These are phyloP conservation scores for Catostylus mosaicus DNA, from an alignment of 30 jellyfish, hydroid and myxozoan species.

Conservation along the genomic window DNA sequence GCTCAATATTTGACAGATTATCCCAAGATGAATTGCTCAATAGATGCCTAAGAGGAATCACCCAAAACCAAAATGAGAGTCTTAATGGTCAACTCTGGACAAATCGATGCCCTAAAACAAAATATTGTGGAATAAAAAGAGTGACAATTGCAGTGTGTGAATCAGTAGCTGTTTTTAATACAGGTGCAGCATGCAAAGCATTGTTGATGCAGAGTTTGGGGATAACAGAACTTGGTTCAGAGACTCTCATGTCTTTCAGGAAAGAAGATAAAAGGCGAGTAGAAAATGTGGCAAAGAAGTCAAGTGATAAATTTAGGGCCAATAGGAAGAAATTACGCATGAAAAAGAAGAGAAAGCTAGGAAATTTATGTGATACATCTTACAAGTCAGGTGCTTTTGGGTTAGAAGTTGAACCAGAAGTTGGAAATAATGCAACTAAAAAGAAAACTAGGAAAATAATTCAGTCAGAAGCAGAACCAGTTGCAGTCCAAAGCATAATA, in stretches of 20 bases:
- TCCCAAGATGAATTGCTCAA: slow-evolving; percentile 13
- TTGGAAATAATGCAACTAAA: not conserved
- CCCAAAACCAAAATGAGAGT: slow-evolving; percentile 34
- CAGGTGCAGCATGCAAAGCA: slow-evolving; percentile 38
- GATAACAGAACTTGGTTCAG: slow-evolving; percentile 1
- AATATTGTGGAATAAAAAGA: slow-evolving; percentile 13
- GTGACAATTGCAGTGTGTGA: slow-evolving; percentile 34
- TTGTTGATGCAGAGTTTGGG: slow-evolving; percentile 25
- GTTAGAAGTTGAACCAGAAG: slow-evolving; percentile 20
- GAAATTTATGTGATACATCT: not conserved
- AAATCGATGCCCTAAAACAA: slow-evolving; percentile 26
- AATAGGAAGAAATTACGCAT: slow-evolving; percentile 9
- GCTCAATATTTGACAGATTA: slow-evolving; percentile 15
- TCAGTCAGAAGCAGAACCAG: slow-evolving; percentile 1
- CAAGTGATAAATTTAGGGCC: not conserved
- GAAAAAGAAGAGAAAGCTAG: slow-evolving; percentile 2
- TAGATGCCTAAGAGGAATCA: slow-evolving; percentile 38
- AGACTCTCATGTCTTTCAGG: not conserved
- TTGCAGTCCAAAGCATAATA: not conserved
- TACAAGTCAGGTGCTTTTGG: slow-evolving; percentile 24
- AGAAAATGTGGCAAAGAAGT: not conserved
- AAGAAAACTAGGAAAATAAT: not conserved
- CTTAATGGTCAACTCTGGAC: slow-evolving; percentile 22
- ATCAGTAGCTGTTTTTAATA: slow-evolving; percentile 30
- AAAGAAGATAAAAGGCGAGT: slow-evolving; percentile 11